Conservation (phyloP, 2,113 vertebrate species). For the Centropristis striata region DNA sequence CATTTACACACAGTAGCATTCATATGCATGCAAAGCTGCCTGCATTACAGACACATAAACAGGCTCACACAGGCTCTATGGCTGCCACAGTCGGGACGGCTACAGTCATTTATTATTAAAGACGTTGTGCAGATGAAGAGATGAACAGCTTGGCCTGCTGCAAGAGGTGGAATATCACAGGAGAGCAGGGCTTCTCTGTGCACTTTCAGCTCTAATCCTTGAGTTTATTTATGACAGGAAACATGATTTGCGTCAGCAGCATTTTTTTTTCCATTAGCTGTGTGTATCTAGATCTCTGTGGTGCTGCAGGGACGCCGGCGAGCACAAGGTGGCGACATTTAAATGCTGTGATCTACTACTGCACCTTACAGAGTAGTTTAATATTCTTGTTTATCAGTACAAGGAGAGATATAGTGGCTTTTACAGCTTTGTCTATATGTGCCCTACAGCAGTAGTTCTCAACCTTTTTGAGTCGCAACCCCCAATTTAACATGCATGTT, state of each 20-base stretch:
- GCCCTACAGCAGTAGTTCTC: too few species aligned
- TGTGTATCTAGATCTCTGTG: constrained; percentile 19
- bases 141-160: background rate
- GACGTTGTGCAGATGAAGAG: constrained; percentile 20
- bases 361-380: too few species aligned
- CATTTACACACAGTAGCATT: too few species aligned
- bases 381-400: too few species aligned
- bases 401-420: too few species aligned
- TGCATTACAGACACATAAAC: background rate
- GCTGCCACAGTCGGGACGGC: background rate
- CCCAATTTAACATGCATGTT: too few species aligned
- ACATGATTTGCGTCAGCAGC: constrained; percentile 72
- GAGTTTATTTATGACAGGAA: constrained; percentile 80
- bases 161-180: constrained; percentile 32
- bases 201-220: constrained; percentile 52
- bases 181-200: constrained; percentile 14
- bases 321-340: constrained; percentile 70
- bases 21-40: too few species aligned
- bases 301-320: too few species aligned
- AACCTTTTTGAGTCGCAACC: too few species aligned
- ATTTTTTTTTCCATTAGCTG: constrained; percentile 57
- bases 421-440: too few species aligned
- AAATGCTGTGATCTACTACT: background rate
- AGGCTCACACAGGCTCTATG: background rate
- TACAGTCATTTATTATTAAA: constrained; percentile 30